These are phyloP conservation scores for Geophilus truncorum DNA, from an alignment of 2,888 invertebrate species.

Conservation along the genomic window DNA sequence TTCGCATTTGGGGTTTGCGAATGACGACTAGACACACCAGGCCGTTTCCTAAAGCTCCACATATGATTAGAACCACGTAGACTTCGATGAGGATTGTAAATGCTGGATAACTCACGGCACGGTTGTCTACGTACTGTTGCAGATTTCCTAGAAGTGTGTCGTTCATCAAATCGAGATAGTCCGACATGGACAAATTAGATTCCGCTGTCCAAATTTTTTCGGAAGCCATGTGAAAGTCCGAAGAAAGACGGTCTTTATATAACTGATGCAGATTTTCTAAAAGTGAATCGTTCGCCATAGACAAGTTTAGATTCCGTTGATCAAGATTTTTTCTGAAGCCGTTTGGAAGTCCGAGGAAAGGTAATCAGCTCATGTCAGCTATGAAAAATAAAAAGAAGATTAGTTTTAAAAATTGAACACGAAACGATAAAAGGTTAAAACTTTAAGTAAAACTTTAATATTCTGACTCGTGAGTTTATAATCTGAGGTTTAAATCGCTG, in stretches of 20 bases:
- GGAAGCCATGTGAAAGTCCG: neutral
- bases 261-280: no score
- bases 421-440: neutral
- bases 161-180: neutral
- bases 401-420: no score
- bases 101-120: conserved; percentile 65
- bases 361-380: neutral
- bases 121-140: conserved; percentile 52
- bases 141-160: neutral
- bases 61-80: conserved; percentile 68
- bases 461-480: no score
- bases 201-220: neutral
- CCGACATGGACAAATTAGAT: neutral
- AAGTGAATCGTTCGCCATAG: no score
- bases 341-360: no score
- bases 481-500: no score
- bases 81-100: conserved; percentile 62
- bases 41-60: conserved; percentile 79
- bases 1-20: conserved; percentile 81
- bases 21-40: conserved; percentile 74
- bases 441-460: neutral
- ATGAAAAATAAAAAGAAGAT: neutral
- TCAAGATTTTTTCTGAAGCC: no score
- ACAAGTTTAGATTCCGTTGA: no score
- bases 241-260: no score